Evolutionary conservation across 2,888 invertebrate species (phyloP), one percentile per base, ranked within the genome.

Genomic region (Timema podura): DNA sequence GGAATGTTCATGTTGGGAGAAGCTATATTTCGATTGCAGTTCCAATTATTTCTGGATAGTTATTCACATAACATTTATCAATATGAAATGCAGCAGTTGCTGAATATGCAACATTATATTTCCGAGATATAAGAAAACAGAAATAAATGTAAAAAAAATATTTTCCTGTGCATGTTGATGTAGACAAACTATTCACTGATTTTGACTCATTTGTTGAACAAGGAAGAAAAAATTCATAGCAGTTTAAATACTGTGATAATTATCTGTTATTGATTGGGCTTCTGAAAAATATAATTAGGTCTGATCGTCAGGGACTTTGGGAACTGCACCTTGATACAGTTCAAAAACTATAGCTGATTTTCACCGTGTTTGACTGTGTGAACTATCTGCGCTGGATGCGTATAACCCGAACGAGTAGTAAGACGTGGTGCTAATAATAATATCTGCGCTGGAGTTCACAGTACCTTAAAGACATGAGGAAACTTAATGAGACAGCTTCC

Each of bases 401-500:
- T n/a, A n/a, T n/a, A n/a, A n/a, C n/a, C n/a, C n/a, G n/a, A n/a
- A n/a, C n/a, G n/a, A n/a, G n/a, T n/a, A n/a, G n/a, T n/a, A n/a
- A n/a, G n/a, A n/a, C n/a, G n/a, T n/a, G n/a, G n/a, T n/a, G n/a
- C n/a, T n/a, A n/a, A n/a, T n/a, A n/a, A n/a, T n/a, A n/a, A n/a
- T 57, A 57, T 57, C 57, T 57, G 57, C 15, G 57, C n/a, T 57
- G 9, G 1, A n/a, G 9, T 57, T n/a, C 9, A 57, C 57, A 0
- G 57, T 57, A n/a, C 57, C n/a, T 57, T n/a, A n/a, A 57, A 57
- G 57, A 57, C 57, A 57, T 57, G 9, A 57, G n/a, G 57, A 57
- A 57, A n/a, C 15, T 57, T 15, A 57, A 57, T 15, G 57, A 57
- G 9, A 57, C 57, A 6, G 57, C 57, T 6, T 9, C 57, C 57